Evolutionary conservation across 2,888 invertebrate species (phyloP).

Genomic region (Drosophila setosimentum): DNA sequence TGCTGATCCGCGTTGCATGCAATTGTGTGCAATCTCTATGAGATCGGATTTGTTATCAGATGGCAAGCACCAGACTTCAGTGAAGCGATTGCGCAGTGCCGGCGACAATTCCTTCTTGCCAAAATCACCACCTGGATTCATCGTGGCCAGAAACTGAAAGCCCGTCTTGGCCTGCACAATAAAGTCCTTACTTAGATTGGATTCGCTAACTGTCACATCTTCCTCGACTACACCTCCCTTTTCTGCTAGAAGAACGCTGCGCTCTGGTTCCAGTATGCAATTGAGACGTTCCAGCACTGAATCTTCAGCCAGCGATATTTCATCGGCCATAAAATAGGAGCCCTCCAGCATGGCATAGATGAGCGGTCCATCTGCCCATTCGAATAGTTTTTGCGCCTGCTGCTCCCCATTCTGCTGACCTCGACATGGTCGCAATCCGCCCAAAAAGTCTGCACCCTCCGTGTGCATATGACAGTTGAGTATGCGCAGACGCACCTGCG

Average conservation of each 20-base stretch:
- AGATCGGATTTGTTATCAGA: slow-evolving; percentile 91
- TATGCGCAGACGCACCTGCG: slow-evolving; percentile 89
- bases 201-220: slow-evolving; percentile 57
- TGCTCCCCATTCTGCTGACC: slow-evolving; percentile 33
- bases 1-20: slow-evolving; percentile 85
- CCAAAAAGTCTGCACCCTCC: slow-evolving; percentile 98
- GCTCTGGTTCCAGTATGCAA: slow-evolving; percentile 96
- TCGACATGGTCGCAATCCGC: slow-evolving; percentile 95
- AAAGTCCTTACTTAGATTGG: slow-evolving; percentile 85
- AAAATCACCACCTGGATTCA: slow-evolving; percentile 99
- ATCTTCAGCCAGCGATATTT: slow-evolving; percentile 99
- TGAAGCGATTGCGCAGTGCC: slow-evolving; percentile 98
- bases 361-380: slow-evolving; percentile 99
- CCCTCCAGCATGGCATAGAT: slow-evolving; percentile 96
- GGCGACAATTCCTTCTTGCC: slow-evolving; percentile 99
- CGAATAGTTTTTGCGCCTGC: slow-evolving; percentile 89
- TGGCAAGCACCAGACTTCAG: slow-evolving; percentile 98
- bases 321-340: slow-evolving; percentile 96
- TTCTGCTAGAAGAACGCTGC: slow-evolving; percentile 95
- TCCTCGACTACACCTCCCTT: slow-evolving; percentile 89
- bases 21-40: slow-evolving; percentile 92
- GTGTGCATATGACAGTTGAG: slow-evolving; percentile 99
- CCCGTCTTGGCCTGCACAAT: slow-evolving; percentile 89
- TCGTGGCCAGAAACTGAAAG: slow-evolving; percentile 98
- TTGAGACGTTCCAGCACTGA: slow-evolving; percentile 98